Base-by-base conservation (phyloP, 1,140 invertebrate species). In the Hyposmocoma kahamanoa region DNA sequence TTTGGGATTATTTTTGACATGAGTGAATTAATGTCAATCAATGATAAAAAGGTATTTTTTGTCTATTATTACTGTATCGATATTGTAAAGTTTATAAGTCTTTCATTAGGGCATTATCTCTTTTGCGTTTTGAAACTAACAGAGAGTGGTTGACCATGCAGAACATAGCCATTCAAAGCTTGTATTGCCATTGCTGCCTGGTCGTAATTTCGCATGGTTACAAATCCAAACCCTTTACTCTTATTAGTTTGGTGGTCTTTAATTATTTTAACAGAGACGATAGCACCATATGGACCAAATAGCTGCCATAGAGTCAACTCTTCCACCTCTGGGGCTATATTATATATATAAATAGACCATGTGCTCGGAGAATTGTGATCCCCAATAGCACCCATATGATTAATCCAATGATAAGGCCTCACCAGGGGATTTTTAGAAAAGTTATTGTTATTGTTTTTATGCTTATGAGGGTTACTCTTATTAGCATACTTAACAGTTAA, bases 201-300 rank as follows among this genome's bases (percentile, higher is more conserved):
- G 75, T 99, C 97, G 85, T 99, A 99, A 87, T 98, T 98, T 81
- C 97, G 97, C 98, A 99, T 99, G 53, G 97, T 99, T 28, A 99
- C 97, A 87, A 99, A 99, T 30, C 97, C 98, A 83, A 98, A 99
- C 59, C 98, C 98, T 89, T 99, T 99, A 91, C 98, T 99, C 88
- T 99, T 98, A 89, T 98, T 97, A 61, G 97, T 98, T 83, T 98
- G 95, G 74, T 96, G 92, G 88, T 99, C 98, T 70, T 97, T 94
- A 70, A 99, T 98, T 62, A 98, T 95, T 89, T 99, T 99, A 56
- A 99, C 98, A 69, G 94, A 97, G 84, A 99, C 96, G 67, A 99
- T 98, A 67, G 98, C 98, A 70, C 98, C 98, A 87, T 99, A 99
- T 39, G 98, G 98, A 42, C 98, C 98, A 84, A 99, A 99, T 53